Conservation (phyloP, 1,140 invertebrate species). For the Hermetia illucens region DNA sequence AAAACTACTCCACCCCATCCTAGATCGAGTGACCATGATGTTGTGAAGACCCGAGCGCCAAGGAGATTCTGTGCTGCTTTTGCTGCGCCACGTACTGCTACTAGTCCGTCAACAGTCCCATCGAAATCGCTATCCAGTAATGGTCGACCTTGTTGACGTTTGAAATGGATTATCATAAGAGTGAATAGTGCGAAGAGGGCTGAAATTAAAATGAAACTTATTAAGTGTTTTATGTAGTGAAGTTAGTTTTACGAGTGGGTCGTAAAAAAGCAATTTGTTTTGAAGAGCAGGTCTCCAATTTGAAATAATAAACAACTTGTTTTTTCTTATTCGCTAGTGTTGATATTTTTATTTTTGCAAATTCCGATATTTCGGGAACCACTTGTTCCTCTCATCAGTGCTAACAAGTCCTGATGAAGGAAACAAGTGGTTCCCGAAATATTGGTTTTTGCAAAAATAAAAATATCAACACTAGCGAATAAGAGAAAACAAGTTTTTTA, state of each 20-base stretch:
- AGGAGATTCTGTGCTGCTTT: slow-evolving; percentile 30
- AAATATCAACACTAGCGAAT: too few species aligned
- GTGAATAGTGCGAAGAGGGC: slow-evolving; percentile 79
- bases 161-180: slow-evolving; percentile 79
- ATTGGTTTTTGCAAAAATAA: too few species aligned
- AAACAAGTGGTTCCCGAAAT: too few species aligned
- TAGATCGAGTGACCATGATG: slow-evolving; percentile 67
- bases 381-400: too few species aligned
- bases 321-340: not conserved
- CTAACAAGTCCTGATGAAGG: too few species aligned
- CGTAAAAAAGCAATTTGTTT: not conserved
- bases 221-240: not conserved
- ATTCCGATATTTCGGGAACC: too few species aligned
- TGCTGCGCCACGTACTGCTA: slow-evolving; percentile 34
- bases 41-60: slow-evolving; percentile 54
- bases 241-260: not conserved
- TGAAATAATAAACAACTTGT: not conserved
- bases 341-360: not conserved
- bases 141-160: slow-evolving; percentile 54
- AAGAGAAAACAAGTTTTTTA: too few species aligned
- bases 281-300: not conserved
- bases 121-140: slow-evolving; percentile 37
- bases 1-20: slow-evolving; percentile 69
- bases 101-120: slow-evolving; percentile 53
- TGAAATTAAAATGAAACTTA: slow-evolving; percentile 33